These are phyloP conservation scores for Regulus satrapa DNA, from an alignment of 2,113 vertebrate species.

Conservation along the genomic window DNA sequence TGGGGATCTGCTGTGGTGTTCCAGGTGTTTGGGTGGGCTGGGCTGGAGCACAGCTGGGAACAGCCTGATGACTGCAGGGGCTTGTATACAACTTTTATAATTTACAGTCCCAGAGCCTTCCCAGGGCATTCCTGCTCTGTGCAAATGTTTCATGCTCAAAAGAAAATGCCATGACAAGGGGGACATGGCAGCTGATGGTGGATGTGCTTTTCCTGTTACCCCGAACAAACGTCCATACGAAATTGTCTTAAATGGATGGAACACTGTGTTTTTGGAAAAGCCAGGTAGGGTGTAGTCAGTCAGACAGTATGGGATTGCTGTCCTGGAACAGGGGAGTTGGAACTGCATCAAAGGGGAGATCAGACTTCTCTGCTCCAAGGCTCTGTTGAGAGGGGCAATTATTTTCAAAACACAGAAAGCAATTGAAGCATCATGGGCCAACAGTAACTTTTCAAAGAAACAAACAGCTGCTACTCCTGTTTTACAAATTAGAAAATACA, in stretches of 20 bases:
- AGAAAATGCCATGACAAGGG: background rate
- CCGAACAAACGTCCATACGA: background rate
- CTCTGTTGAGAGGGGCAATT: background rate
- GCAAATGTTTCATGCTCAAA: background rate
- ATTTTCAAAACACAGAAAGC: background rate
- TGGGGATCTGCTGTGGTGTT: background rate
- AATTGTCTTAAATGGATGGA: background rate
- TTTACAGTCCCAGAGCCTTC: too few species aligned
- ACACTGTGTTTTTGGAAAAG: background rate
- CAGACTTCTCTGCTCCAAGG: background rate
- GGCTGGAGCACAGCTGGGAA: background rate
- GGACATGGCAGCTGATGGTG: background rate
- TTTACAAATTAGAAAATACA: background rate
- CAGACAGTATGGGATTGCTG: background rate
- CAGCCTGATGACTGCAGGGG: background rate
- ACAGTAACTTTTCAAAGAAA: constrained; percentile 1
- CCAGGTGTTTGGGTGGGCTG: background rate
- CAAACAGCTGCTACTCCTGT: background rate
- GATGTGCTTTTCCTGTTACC: background rate
- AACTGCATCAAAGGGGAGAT: constrained; percentile 18
- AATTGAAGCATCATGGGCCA: background rate
- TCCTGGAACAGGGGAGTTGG: background rate
- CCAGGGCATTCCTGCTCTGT: too few species aligned
- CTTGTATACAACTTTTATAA: rapidly evolving
- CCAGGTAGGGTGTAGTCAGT: background rate